These are phyloP conservation scores for Choloepus didactylus DNA, from an alignment of 2,797 vertebrate genomes.

Conservation along the genomic window DNA sequence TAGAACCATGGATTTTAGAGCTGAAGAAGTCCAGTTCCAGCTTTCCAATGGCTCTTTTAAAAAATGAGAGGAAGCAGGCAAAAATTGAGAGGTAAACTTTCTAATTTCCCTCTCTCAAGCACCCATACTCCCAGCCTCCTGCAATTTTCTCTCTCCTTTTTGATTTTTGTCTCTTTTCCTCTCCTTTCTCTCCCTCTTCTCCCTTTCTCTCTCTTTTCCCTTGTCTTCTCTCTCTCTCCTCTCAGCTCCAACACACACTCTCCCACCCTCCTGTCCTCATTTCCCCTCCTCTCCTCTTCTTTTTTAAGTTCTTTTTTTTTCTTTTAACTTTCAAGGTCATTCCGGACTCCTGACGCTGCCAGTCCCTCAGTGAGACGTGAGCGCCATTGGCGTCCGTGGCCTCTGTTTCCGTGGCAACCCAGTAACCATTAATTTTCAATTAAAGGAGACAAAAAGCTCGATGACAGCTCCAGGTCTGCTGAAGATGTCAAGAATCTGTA, in stretches of 20 bases:
- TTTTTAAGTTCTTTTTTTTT: conserved; percentile 90
- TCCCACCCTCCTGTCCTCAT: conserved; percentile 88
- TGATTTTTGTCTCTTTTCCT: conserved; percentile 84
- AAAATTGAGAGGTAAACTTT: conserved; percentile 60
- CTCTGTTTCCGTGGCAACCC: conserved; percentile 97
- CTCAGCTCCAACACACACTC: conserved; percentile 87
- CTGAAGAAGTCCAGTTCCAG: not conserved
- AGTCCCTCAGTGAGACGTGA: conserved; percentile 96
- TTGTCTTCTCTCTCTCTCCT: conserved; percentile 52
- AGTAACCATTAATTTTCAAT: conserved; percentile 99
- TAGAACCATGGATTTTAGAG: conserved; percentile 14
- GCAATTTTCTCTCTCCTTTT: conserved; percentile 62
- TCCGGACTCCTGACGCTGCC: conserved; percentile 98
- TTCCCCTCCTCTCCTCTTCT: conserved; percentile 80
- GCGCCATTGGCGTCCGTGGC: conserved; percentile 94
- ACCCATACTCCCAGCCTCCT: not conserved
- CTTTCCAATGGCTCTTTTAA: not conserved
- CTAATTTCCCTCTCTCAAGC: conserved; percentile 27
- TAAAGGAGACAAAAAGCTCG: conserved; percentile 99
- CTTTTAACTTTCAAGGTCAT: conserved; percentile 99
- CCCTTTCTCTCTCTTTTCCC: not conserved
- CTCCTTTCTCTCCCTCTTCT: not conserved
- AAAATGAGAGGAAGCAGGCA: not conserved
- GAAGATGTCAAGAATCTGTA: conserved; percentile 99
- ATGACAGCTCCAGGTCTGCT: conserved; percentile 99